Base-by-base conservation (phyloP, 2,888 invertebrate genomes). In the Meta bourneti region DNA sequence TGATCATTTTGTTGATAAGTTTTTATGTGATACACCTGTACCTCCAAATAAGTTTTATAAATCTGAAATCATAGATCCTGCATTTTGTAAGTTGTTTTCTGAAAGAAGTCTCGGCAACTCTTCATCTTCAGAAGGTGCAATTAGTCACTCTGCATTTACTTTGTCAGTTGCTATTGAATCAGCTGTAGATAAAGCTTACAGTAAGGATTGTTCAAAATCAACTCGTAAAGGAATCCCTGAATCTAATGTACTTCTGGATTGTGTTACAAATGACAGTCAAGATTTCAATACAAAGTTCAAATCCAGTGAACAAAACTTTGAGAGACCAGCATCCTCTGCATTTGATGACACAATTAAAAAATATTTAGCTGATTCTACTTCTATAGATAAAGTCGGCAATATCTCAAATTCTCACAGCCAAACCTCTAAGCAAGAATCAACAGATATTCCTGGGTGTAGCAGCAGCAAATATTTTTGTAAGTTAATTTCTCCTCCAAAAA, bases 1-100 rank as follows among this genome's bases (percentile, higher is more conserved):
- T 95, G 95, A 96, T 94, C 95, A 96, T 95, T 94, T 95, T 94
- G 96, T 96, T 94, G 96, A 96, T 93, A 95, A 94, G 75, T 93
- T 94, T 90, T 89, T 94, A 93, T 93, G 93, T 90, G 92, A 84
- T 79, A 84, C 81, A 19, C 85, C 86, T 49, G 77, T 72, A 74
- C 84, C 78, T 89, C 89, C 79, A 49, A 87, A 77, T 72, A 89
- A 77, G 70, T 81, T 54, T 82, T 86, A 72, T 51, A 89, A 81
- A 72, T 89, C 89, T n/a, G 71, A 82, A 51, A 70, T 89, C 48
- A 75, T 92, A 48, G 89, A 92, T 82, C 77, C 89, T 19, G 49
- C 61, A 69, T 75, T 89, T 85, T 92, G 79, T 85, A 89, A 89
- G 80, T 70, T 92, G 20, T 85, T 89, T 19, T 85, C 92, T 48